Evolutionary conservation across 2,888 invertebrate species (phyloP).

Genomic region (Drosophila mulleri): DNA sequence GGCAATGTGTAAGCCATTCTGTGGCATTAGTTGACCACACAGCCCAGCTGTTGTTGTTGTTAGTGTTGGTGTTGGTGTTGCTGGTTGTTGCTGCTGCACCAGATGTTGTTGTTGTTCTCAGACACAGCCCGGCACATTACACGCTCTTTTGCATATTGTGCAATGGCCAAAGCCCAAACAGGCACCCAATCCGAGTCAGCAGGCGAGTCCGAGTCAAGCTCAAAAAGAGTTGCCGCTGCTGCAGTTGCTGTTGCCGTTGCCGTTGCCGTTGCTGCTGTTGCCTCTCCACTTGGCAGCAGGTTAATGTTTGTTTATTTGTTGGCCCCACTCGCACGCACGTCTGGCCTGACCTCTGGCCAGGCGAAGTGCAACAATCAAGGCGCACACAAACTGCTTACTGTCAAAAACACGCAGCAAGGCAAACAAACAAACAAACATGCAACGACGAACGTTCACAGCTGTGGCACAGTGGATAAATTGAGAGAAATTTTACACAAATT

Average conservation of each 20-base stretch:
- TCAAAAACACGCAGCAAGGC: conserved; percentile 72
- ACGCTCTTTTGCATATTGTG: conserved; percentile 77
- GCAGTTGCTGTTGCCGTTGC: neutral
- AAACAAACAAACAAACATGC: conserved; percentile 59
- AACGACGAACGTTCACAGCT: conserved; percentile 23
- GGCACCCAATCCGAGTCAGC: conserved; percentile 28
- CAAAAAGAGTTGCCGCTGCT: conserved; percentile 14
- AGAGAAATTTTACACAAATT: neutral
- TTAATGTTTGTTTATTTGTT: conserved; percentile 75
- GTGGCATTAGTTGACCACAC: conserved; percentile 75
- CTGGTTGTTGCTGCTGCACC: conserved; percentile 27
- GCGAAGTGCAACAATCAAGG: conserved; percentile 78
- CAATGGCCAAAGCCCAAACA: conserved; percentile 48
- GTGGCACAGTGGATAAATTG: conserved; percentile 39
- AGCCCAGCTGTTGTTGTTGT: conserved; percentile 48
- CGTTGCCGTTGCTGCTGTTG: conserved; percentile 7
- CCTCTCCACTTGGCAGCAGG: conserved; percentile 48
- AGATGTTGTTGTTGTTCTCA: conserved; percentile 30
- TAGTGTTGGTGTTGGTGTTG: conserved; percentile 33
- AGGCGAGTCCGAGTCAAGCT: conserved; percentile 30
- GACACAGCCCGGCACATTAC: conserved; percentile 61
- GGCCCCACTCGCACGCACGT: conserved; percentile 43
- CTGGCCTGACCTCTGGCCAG: conserved; percentile 64
- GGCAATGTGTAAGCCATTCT: conserved; percentile 60
- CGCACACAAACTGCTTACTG: conserved; percentile 78